Evolutionary conservation across 1,140 invertebrate species (phyloP).

Genomic region (Drosophila ananassae): DNA sequence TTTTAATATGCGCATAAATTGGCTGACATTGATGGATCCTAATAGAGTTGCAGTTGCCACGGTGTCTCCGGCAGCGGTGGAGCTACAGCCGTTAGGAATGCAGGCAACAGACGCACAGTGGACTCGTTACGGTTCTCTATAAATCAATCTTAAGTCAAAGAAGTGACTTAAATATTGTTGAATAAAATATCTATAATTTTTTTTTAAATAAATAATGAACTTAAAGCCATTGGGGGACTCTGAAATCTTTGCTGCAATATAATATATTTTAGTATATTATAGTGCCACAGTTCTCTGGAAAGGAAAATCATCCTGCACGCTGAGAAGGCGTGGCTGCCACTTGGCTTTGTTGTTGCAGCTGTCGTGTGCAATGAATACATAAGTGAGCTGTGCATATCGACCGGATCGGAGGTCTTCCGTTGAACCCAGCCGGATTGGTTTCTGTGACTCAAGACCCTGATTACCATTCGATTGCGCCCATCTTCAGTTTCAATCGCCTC

Average conservation of each 20-base stretch:
- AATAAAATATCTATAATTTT: too few relatives aligned
- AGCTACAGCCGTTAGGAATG: conserved; percentile 6
- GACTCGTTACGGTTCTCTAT: not conserved
- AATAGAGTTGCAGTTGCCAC: conserved; percentile 69
- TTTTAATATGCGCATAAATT: conserved; percentile 83
- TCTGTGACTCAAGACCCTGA: conserved; percentile 16
- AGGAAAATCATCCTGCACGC: conserved; percentile 1
- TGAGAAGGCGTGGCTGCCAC: not conserved
- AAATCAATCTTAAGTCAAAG: not conserved
- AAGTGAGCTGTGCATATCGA: conserved; percentile 49
- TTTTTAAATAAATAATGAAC: too few relatives aligned
- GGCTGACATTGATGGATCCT: conserved; percentile 80
- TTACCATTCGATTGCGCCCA: conserved; percentile 31
- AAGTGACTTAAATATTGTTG: not conserved
- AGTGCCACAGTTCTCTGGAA: not conserved
- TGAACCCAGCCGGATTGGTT: not conserved
- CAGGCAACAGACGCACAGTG: not conserved
- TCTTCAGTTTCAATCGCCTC: conserved; percentile 8
- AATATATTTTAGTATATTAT: not conserved
- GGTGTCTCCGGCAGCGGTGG: conserved; percentile 32
- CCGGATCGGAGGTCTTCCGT: conserved; percentile 13
- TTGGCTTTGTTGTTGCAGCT: conserved; percentile 50
- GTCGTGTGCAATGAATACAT: conserved; percentile 65
- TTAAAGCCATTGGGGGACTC: too few relatives aligned
- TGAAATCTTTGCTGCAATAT: not conserved